Evolutionary conservation across 2,888 invertebrate species (phyloP), one percentile per base, ranked within the genome.

Genomic region (Watsonalla cultraria): DNA sequence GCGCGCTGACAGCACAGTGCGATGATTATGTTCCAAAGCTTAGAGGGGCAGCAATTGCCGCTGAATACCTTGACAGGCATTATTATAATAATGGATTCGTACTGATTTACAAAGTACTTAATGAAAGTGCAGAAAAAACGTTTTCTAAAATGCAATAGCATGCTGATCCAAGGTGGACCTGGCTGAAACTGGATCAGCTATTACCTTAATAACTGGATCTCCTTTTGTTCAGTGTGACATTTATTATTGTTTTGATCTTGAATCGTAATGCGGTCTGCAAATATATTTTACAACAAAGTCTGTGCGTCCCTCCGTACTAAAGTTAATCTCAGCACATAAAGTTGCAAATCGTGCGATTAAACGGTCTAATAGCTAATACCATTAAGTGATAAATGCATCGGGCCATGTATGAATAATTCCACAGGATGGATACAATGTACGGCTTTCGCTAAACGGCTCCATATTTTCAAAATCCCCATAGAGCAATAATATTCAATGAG

Each of bases 391-490:
- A 90, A 90, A 90, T 86, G 87, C 88, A 86, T 76, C 83, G 84
- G 76, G 84, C 74, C 82, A 78, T 73, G 78, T 88, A 86, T 90
- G 90, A 90, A 90, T 90, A 90, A 90, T 90, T 90, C 89, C 84
- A 70, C 78, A 76, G 79, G 80, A 86, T 82, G 88, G 89, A 88
- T 86, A 90, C 90, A 90, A 88, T 90, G 87, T 89, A 86, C 84
- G 80, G 88, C 87, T 88, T 86, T 89, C 74, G 78, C 83, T 90
- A 90, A 90, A 89, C 89, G 90, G 86, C 82, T 90, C 87, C 90
- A 90, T 90, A 90, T 90, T 90, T 90, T 88, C 85, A 86, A 89
- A 90, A 90, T 90, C 90, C 90, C 90, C 78, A 89, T 86, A 88
- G 90, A 87, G 89, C 90, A 90, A 90, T 90, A 90, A 90, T 89